Conservation (phyloP, 2,888 invertebrate genomes). For the Caenorhabditis sp. region DNA sequence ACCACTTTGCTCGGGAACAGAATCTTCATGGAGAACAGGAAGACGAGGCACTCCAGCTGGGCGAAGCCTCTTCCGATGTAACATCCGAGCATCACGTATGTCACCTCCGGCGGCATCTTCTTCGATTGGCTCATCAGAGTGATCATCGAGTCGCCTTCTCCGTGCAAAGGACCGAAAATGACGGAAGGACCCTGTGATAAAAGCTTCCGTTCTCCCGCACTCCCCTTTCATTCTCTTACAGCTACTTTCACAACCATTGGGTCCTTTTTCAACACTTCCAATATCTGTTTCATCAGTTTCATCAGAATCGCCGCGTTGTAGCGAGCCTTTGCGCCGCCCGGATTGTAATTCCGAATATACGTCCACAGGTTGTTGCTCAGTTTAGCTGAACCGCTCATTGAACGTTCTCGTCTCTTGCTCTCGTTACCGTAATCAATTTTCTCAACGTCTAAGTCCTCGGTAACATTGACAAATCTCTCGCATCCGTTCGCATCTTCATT, state of each 20-base stretch:
- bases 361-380: conserved; percentile 28
- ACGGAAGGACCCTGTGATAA: conserved; percentile 36
- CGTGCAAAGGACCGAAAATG: conserved; percentile 65
- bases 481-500: conserved; percentile 3
- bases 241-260: conserved; percentile 34
- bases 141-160: conserved; percentile 66
- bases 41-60: conserved; percentile 64
- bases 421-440: conserved; percentile 40
- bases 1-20: conserved; percentile 61
- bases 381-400: conserved; percentile 11
- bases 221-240: background rate
- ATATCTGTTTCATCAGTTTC: conserved; percentile 22
- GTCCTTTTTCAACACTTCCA: conserved; percentile 22
- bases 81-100: conserved; percentile 65
- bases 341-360: conserved; percentile 20
- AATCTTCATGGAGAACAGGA: conserved; percentile 62
- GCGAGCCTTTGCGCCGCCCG: conserved; percentile 27
- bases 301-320: conserved; percentile 24
- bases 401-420: too few species aligned
- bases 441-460: conserved; percentile 25
- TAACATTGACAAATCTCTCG: conserved; percentile 24
- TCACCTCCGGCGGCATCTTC: conserved; percentile 47
- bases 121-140: conserved; percentile 57
- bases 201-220: background rate
- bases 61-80: conserved; percentile 67